Evolutionary conservation across 2,113 vertebrate species (phyloP).

Genomic region (Nasalis larvatus): DNA sequence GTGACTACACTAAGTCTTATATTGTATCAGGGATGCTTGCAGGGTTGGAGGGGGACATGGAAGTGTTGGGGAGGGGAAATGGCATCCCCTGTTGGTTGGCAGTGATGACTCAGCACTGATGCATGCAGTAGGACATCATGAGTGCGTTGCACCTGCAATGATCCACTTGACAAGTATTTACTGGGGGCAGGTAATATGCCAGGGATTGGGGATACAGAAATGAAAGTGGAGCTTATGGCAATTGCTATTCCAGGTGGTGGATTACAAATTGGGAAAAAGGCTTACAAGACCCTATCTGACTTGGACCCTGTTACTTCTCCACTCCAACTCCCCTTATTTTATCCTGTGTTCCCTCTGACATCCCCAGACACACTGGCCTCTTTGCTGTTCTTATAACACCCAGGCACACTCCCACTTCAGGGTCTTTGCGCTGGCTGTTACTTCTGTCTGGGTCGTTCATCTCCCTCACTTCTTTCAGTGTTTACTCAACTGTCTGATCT

Average conservation of each 20-base stretch:
- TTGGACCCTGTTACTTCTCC: background rate
- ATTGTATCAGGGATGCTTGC: background rate
- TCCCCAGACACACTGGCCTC: background rate
- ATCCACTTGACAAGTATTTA: background rate
- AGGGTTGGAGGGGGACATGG: background rate
- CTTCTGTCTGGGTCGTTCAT: background rate
- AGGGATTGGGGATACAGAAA: background rate
- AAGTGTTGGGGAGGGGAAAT: too few relatives aligned
- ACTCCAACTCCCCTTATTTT: too few relatives aligned
- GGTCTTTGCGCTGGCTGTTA: background rate
- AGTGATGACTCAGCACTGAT: background rate
- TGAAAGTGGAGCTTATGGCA: background rate
- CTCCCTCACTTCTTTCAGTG: background rate
- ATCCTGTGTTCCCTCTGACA: background rate
- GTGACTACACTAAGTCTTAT: background rate
- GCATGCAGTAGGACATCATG: fast-evolving
- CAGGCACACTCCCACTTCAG: background rate
- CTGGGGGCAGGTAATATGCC: background rate
- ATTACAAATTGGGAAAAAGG: background rate
- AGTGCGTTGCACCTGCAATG: background rate
- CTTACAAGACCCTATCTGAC: background rate
- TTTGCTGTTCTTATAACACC: background rate
- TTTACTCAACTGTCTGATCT: background rate
- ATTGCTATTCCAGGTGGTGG: background rate
- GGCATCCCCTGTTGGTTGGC: fast-evolving